A percentile compares a stretch with the other conserved stretches of the same genome.
Conservation (phyloP, 2,797 vertebrate species). For the Lindbergichthys nudifrons region DNA sequence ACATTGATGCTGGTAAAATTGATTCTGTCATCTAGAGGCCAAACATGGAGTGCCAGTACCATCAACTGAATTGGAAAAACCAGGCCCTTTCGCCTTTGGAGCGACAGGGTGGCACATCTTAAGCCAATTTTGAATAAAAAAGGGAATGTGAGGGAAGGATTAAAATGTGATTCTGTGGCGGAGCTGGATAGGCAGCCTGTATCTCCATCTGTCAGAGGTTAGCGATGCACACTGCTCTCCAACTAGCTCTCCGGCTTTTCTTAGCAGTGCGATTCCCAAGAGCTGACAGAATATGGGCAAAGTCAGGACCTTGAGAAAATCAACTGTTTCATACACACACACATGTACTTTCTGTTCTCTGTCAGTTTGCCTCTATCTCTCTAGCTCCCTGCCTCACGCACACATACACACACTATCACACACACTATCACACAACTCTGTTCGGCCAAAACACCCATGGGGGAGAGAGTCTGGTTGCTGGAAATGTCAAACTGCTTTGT, state of each 20-base stretch:
- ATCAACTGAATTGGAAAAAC: slow-evolving; percentile 53
- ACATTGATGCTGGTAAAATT: slow-evolving; percentile 68
- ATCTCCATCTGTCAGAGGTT: slow-evolving; percentile 49
- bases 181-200: slow-evolving; percentile 17
- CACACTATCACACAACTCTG: slow-evolving; percentile 38
- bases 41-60: slow-evolving; percentile 35
- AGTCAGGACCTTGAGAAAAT: slow-evolving; percentile 69
- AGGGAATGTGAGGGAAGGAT: slow-evolving; percentile 28
- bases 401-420: slow-evolving; percentile 17
- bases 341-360: slow-evolving; percentile 69
- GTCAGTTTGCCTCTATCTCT: slow-evolving; percentile 54
- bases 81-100: slow-evolving; percentile 46
- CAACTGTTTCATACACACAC: slow-evolving; percentile 50
- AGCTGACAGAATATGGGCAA: slow-evolving; percentile 60
- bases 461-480: slow-evolving; percentile 80
- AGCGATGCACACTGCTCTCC: slow-evolving; percentile 30
- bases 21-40: slow-evolving; percentile 70
- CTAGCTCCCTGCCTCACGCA: slow-evolving; percentile 12
- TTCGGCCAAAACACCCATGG: slow-evolving; percentile 78
- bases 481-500: slow-evolving; percentile 88
- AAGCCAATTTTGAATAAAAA: slow-evolving; percentile 2
- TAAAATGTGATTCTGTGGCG: slow-evolving; percentile 40
- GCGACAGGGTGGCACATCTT: slow-evolving; percentile 26
- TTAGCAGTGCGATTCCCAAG: slow-evolving; percentile 48
- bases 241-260: slow-evolving; percentile 41